phyloP scores from a whole-genome alignment of 2,797 vertebrate species.

The Acomys russatus region DNA sequence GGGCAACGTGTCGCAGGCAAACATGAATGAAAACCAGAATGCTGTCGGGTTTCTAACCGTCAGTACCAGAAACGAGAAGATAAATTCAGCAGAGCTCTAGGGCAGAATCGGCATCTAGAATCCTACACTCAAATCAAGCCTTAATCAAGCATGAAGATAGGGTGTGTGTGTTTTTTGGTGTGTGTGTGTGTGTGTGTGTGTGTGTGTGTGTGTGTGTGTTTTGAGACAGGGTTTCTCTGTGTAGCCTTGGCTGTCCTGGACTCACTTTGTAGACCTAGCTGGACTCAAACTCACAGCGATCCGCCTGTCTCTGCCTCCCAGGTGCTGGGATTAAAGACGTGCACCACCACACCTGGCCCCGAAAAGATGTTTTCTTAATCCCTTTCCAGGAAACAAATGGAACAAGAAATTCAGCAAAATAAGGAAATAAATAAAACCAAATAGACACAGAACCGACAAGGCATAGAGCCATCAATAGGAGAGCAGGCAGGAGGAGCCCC shows the following conservation, averaged over 20 bases:
- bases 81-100: background rate
- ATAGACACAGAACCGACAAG: conserved; percentile 50
- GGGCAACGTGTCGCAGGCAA: background rate
- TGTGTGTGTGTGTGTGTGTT: too few species aligned
- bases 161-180: background rate
- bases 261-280: too few species aligned
- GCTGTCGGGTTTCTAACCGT: background rate
- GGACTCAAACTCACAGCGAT: too few species aligned
- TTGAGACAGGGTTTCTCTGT: too few species aligned
- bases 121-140: conserved; percentile 29
- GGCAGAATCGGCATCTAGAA: conserved; percentile 30
- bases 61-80: background rate
- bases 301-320: too few species aligned
- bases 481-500: background rate
- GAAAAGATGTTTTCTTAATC: conserved; percentile 23
- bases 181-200: too few species aligned
- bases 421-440: conserved; percentile 9
- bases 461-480: background rate
- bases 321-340: too few species aligned
- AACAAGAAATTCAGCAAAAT: conserved; percentile 39
- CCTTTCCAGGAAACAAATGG: conserved; percentile 55
- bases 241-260: too few species aligned
- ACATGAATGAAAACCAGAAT: conserved; percentile 37
- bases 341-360: too few species aligned
- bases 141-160: background rate